Evolutionary conservation across 2,797 vertebrate genomes (phyloP), one percentile per base, ranked within the genome.

Genomic region (Periophthalmus magnuspinnatus): DNA sequence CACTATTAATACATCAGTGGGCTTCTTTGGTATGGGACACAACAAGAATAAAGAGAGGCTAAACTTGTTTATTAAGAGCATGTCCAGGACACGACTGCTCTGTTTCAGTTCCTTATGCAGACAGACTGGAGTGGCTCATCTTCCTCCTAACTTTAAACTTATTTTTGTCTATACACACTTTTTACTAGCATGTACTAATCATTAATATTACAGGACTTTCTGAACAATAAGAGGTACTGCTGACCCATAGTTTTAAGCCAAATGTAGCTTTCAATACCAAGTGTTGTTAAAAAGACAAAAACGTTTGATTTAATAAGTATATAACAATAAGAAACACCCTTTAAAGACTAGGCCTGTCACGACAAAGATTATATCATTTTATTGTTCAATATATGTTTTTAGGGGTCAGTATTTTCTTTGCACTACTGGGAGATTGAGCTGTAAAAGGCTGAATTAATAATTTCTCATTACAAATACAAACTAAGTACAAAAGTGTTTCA

Each of bases 1-100:
- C 72, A 76, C 91, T 93, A 93, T 93, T 92, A 93, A 91, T 92
- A 91, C 50, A 82, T 76, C 77, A 38, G 83, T 81, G 80, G 72
- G 80, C 76, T 76, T 76, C 81, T 81, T 74, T 84, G 81, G 83
- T 72, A 80, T 78, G 83, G 61, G 77, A 67, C 71, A 70, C 57
- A 54, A 75, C 68, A 79, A 71, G 52, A 65, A 57, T 57, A 57
- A 72, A 77, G 56, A 70, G 56, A 22, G 59, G 67, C 74, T 75
- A 66, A 72, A 57, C 68, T 56, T 74, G 58, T 66, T 34, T 74
- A 66, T 69, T 67, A 28, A 67, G 21, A 72, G 34, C 45, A 34
- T 54, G 28, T 9, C 33, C 47, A 33, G 48, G 45, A 13, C 24
- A 65, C 28, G 21, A 41, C 36, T 7, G 16, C 17, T 41, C 22